Conservation (phyloP, 2,888 invertebrate genomes). For the Parnassius mnemosyne region DNA sequence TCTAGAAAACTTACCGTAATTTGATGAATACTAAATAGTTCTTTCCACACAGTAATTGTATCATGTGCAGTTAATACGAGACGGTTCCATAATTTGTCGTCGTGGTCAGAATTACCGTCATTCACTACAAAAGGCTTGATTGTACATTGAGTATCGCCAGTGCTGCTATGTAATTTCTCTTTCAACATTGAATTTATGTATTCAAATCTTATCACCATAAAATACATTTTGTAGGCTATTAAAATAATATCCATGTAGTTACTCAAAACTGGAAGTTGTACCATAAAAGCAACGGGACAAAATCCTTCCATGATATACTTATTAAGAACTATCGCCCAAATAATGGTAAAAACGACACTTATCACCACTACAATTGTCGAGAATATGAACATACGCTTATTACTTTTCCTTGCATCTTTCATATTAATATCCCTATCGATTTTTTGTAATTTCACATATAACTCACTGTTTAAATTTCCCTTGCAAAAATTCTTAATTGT, state of each 20-base stretch:
- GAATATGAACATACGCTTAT: constrained; percentile 35
- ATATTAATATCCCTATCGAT: constrained; percentile 49
- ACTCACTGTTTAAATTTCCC: constrained; percentile 35
- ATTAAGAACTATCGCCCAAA: constrained; percentile 38
- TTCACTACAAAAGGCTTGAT: constrained; percentile 6
- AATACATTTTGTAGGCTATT: constrained; percentile 40
- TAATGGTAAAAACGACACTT: constrained; percentile 20
- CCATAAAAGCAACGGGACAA: constrained; percentile 37
- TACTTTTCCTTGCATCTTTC: constrained; percentile 35
- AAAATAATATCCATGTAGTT: constrained; percentile 42
- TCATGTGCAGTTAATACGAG: constrained; percentile 4
- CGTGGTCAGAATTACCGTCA: constrained; percentile 2
- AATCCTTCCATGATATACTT: constrained; percentile 34
- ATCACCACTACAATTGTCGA: constrained; percentile 23
- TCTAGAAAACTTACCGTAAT: constrained; percentile 43
- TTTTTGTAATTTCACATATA: constrained; percentile 59
- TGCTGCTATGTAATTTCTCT: constrained; percentile 25
- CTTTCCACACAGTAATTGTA: constrained; percentile 10
- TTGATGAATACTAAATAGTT: constrained; percentile 37
- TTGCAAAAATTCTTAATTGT: constrained; percentile 40
- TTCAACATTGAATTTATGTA: constrained; percentile 43
- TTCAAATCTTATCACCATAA: constrained; percentile 41
- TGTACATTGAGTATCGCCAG: constrained; percentile 23
- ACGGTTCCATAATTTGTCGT: constrained; percentile 23
- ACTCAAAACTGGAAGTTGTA: constrained; percentile 34